Evolutionary conservation across 2,888 invertebrate genomes (phyloP).

Genomic region (Rhorus exstirpatorius): DNA sequence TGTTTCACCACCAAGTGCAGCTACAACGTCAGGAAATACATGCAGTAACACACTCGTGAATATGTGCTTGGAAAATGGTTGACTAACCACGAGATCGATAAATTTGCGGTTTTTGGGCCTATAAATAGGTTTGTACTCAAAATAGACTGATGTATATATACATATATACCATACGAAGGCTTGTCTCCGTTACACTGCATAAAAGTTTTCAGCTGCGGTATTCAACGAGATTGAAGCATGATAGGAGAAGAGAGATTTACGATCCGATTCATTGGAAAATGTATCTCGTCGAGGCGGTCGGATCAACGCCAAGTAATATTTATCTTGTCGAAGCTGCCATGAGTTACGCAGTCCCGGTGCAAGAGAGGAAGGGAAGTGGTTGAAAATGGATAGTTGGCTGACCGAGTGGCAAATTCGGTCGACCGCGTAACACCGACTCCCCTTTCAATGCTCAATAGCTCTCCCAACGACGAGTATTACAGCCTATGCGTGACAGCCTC

Average conservation of each 20-base stretch:
- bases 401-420: constrained; percentile 54
- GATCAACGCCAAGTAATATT: constrained; percentile 61
- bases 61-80: too few relatives aligned
- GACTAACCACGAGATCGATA: too few relatives aligned
- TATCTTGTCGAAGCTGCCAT: constrained; percentile 41
- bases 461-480: constrained; percentile 51
- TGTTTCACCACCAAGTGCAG: too few relatives aligned
- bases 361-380: not conserved
- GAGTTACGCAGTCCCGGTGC: not conserved
- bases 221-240: constrained; percentile 4
- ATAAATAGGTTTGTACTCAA: too few relatives aligned
- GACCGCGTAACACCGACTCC: constrained; percentile 51
- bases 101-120: too few relatives aligned
- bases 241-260: not conserved
- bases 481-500: not conserved
- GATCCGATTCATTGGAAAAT: constrained; percentile 56
- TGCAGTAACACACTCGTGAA: constrained; percentile 15
- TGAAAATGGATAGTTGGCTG: constrained; percentile 19
- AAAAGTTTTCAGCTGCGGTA: not conserved
- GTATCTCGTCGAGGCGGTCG: constrained; percentile 49
- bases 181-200: too few relatives aligned
- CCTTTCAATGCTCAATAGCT: constrained; percentile 38
- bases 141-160: too few relatives aligned
- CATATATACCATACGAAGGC: too few relatives aligned
- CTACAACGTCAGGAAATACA: too few relatives aligned